A percentile compares a stretch with the other conserved stretches of the same genome.
phyloP scores from a whole-genome alignment of 2,888 invertebrate genomes.

The Acheta domesticus region DNA sequence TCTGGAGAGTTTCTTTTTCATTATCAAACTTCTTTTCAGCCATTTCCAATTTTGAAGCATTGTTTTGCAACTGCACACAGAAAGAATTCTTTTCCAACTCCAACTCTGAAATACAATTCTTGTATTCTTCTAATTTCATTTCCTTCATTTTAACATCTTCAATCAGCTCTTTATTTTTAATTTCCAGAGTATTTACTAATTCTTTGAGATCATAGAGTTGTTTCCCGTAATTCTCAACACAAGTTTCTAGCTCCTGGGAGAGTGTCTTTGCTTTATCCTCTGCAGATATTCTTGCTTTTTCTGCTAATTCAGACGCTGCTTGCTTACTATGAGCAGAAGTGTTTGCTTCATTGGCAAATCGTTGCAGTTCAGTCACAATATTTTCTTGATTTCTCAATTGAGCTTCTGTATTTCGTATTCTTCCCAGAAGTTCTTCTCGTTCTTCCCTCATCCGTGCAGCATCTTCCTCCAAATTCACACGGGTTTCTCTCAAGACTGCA shows the following conservation, averaged over 20 bases:
- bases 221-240: not conserved
- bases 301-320: constrained; percentile 18
- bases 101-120: not conserved
- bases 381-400: constrained; percentile 54
- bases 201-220: not conserved
- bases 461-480: constrained; percentile 50
- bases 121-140: not conserved
- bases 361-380: constrained; percentile 43
- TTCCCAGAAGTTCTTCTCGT: constrained; percentile 36
- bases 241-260: not conserved
- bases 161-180: not conserved
- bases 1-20: not conserved
- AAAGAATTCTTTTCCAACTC: not conserved
- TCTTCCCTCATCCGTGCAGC: constrained; percentile 40
- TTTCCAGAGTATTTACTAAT: not conserved
- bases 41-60: constrained; percentile 27
- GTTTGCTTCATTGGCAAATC: constrained; percentile 40
- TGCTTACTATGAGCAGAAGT: not conserved
- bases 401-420: constrained; percentile 47
- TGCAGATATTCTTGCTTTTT: constrained; percentile 19
- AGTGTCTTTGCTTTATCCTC: constrained; percentile 18
- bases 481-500: constrained; percentile 47
- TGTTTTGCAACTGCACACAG: constrained; percentile 28
- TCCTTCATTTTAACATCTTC: not conserved
- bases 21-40: not conserved